Percentiles rank a stretch among this genome's conserved stretches.
Conservation (phyloP, 2,888 invertebrate genomes). For the Erpobdella octoculata region DNA sequence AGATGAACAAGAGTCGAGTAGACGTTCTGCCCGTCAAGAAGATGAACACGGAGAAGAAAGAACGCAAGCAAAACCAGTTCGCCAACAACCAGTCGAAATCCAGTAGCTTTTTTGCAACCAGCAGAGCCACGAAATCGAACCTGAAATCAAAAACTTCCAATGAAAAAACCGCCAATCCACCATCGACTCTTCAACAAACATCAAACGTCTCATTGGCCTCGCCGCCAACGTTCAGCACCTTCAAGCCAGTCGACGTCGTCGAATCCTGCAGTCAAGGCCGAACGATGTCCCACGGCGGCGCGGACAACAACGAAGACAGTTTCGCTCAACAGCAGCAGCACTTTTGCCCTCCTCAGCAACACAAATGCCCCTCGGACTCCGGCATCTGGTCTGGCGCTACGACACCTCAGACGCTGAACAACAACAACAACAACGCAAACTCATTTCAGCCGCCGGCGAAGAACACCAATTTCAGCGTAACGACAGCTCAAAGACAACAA, state of each 20-base stretch:
- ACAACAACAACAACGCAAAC: neutral
- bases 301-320: neutral
- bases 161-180: neutral
- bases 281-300: neutral
- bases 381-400: neutral
- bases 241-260: constrained; percentile 24
- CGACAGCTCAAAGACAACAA: neutral
- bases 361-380: neutral
- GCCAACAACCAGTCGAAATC: neutral
- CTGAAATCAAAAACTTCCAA: neutral
- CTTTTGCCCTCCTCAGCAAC: neutral
- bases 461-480: neutral
- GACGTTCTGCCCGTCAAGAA: constrained; percentile 12
- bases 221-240: constrained; percentile 20
- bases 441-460: neutral
- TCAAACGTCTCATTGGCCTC: too few relatives aligned
- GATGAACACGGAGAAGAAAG: neutral
- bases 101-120: neutral
- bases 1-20: neutral
- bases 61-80: neutral
- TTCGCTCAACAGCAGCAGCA: constrained; percentile 7
- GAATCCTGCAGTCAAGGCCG: neutral
- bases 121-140: neutral
- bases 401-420: neutral
- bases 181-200: too few relatives aligned